Conservation (phyloP, 2,113 vertebrate genomes). For the Solea solea region DNA sequence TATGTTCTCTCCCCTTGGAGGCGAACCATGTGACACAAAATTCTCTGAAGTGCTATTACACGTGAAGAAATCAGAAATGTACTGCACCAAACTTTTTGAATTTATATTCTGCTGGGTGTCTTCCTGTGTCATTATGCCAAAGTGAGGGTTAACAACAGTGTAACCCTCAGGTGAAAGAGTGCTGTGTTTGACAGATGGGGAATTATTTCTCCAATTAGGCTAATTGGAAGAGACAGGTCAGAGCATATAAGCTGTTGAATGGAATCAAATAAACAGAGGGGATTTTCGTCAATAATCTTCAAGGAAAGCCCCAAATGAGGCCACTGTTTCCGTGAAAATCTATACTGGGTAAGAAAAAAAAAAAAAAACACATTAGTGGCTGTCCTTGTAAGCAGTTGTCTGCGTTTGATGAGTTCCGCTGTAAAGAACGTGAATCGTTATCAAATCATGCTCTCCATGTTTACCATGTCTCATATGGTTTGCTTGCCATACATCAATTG, state of each 20-base stretch:
- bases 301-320: slow-evolving; percentile 43
- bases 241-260: slow-evolving; percentile 57
- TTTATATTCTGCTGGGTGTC: slow-evolving; percentile 62
- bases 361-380: slow-evolving; percentile 19
- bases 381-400: slow-evolving; percentile 21
- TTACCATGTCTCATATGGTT: slow-evolving; percentile 15
- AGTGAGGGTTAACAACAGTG: slow-evolving; percentile 58
- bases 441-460: slow-evolving; percentile 55
- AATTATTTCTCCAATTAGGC: slow-evolving; percentile 78
- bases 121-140: slow-evolving; percentile 49
- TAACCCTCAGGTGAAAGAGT: slow-evolving; percentile 72
- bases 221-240: slow-evolving; percentile 72
- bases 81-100: slow-evolving; percentile 57
- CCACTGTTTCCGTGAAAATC: slow-evolving; percentile 39
- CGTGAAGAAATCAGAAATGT: slow-evolving; percentile 26
- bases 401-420: slow-evolving; percentile 55
- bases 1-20: slow-evolving; percentile 50
- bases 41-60: slow-evolving; percentile 58
- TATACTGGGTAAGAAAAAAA: slow-evolving; percentile 8
- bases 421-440: slow-evolving; percentile 56
- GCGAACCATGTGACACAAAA: slow-evolving; percentile 58
- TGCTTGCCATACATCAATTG: slow-evolving; percentile 38
- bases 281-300: slow-evolving; percentile 41
- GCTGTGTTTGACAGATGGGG: slow-evolving; percentile 64
- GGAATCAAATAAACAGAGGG: slow-evolving; percentile 51